These are phyloP conservation scores for Malacoraja senta DNA, from an alignment of 2,797 vertebrate species.

Conservation along the genomic window DNA sequence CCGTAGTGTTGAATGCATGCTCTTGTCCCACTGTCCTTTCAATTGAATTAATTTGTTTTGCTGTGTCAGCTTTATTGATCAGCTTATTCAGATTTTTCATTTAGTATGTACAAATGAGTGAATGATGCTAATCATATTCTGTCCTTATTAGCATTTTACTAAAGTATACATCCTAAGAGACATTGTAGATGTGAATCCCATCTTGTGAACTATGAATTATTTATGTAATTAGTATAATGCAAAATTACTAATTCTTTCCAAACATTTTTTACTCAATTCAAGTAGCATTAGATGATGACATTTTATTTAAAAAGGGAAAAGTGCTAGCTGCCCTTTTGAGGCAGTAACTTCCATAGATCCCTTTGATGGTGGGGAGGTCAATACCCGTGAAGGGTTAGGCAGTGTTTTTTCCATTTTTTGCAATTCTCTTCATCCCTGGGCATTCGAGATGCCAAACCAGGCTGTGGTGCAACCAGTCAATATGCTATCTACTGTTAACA, in stretches of 20 bases:
- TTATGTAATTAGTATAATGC: slow-evolving; percentile 6
- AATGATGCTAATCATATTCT: neutral
- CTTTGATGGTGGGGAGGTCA: too few relatives aligned
- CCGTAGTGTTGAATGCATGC: too few relatives aligned
- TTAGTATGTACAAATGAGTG: neutral
- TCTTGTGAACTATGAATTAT: slow-evolving; percentile 3
- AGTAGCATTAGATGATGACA: neutral
- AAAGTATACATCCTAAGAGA: neutral
- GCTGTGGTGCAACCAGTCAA: too few relatives aligned
- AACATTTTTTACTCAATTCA: neutral
- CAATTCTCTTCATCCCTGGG: too few relatives aligned
- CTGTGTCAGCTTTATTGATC: neutral
- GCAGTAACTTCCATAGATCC: too few relatives aligned
- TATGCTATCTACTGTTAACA: too few relatives aligned
- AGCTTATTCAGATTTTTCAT: neutral
- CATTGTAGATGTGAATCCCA: neutral
- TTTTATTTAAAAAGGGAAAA: neutral
- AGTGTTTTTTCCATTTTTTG: too few relatives aligned
- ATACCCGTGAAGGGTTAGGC: too few relatives aligned
- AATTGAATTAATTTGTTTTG: neutral
- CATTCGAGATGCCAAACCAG: too few relatives aligned
- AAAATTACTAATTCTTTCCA: neutral
- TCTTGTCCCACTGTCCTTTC: neutral
- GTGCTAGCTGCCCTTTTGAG: neutral
- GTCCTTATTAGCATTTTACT: neutral